These are phyloP conservation scores for Meandrusa payeni DNA, from an alignment of 2,888 invertebrate species.

Conservation along the genomic window DNA sequence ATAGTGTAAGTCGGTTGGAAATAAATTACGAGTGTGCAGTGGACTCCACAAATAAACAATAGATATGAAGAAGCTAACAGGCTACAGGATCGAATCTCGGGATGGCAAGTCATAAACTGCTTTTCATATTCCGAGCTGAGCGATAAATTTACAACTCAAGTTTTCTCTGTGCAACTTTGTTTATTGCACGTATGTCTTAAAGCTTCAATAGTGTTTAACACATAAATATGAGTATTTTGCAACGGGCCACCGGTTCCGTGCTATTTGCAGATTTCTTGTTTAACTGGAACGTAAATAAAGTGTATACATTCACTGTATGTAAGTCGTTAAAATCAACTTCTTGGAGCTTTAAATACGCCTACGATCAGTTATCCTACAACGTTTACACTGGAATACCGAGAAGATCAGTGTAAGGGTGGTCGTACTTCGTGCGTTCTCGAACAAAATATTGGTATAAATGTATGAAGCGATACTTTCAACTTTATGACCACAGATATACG, in stretches of 20 bases:
- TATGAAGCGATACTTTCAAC: no score
- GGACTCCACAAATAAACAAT: slow-evolving; percentile 29
- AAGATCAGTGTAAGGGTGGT: slow-evolving; percentile 13
- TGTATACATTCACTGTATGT: slow-evolving; percentile 15
- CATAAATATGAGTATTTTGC: slow-evolving; percentile 16
- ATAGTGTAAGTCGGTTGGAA: slow-evolving; percentile 31
- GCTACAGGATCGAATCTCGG: slow-evolving; percentile 12
- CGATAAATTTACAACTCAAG: slow-evolving; percentile 3
- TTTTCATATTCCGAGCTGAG: slow-evolving; percentile 18
- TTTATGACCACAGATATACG: no score
- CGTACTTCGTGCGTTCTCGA: background rate
- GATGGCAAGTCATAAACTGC: slow-evolving; percentile 10
- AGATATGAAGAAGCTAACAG: slow-evolving; percentile 14
- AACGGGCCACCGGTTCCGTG: slow-evolving; percentile 9
- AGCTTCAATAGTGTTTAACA: slow-evolving; percentile 5
- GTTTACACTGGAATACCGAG: slow-evolving; percentile 13
- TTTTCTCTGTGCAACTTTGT: slow-evolving; percentile 2
- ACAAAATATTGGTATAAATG: no score
- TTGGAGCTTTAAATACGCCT: slow-evolving; percentile 14
- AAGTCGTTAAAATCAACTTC: slow-evolving; percentile 19
- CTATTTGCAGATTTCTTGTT: slow-evolving; percentile 30
- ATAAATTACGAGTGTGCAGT: slow-evolving; percentile 29
- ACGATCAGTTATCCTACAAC: slow-evolving; percentile 11
- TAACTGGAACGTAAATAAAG: slow-evolving; percentile 24
- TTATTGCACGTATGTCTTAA: slow-evolving; percentile 11